phyloP scores from a whole-genome alignment of 2,888 invertebrate species.

The Rotaria magnacalcarata region DNA sequence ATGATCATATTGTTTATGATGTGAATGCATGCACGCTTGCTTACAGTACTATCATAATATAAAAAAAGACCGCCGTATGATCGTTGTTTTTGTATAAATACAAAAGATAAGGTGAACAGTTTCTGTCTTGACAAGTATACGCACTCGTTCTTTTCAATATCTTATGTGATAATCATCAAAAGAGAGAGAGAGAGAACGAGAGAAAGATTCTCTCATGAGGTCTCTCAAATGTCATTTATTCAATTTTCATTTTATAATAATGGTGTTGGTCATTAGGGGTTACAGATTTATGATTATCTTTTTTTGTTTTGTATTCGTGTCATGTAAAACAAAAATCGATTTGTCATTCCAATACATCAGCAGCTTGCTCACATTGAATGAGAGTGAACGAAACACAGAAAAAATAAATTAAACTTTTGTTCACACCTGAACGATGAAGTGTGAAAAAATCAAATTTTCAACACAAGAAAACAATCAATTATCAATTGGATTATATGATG shows the following conservation, averaged over 20 bases:
- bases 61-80: background rate
- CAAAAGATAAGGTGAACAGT: background rate
- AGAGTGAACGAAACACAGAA: too few species aligned
- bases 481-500: background rate
- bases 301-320: too few species aligned
- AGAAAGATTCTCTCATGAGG: background rate
- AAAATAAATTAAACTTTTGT: background rate
- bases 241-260: conserved; percentile 1
- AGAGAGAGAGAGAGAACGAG: too few species aligned
- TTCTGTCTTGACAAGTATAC: background rate
- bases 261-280: conserved; percentile 13
- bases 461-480: background rate
- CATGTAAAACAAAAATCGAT: background rate
- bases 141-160: background rate
- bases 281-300: background rate
- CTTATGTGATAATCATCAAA: background rate
- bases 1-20: background rate
- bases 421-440: conserved; percentile 14
- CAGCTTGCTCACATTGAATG: background rate
- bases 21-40: background rate
- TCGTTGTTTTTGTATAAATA: background rate
- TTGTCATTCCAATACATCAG: conserved; percentile 20
- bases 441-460: conserved; percentile 15
- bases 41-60: background rate
- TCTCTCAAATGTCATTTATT: background rate